Evolutionary conservation across 2,888 invertebrate species (phyloP).

Genomic region (Callyntrura guangdongensis): DNA sequence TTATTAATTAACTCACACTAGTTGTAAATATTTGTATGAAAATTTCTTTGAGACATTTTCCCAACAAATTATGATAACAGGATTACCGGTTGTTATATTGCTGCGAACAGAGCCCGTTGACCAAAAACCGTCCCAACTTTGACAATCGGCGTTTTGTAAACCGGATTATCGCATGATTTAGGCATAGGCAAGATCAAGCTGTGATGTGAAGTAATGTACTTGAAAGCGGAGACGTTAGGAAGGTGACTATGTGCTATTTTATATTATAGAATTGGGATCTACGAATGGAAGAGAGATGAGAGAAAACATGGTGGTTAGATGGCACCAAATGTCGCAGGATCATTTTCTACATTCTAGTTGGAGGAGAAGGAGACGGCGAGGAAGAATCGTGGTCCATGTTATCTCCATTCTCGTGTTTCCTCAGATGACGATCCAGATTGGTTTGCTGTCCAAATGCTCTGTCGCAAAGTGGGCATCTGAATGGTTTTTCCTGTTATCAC

Average conservation of each 20-base stretch:
- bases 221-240: conserved; percentile 27
- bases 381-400: conserved; percentile 80
- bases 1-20: not conserved
- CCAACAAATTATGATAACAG: conserved; percentile 65
- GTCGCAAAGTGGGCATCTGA: conserved; percentile 92
- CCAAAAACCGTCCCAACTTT: not conserved
- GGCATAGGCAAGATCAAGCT: conserved; percentile 48
- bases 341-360: conserved; percentile 65
- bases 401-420: conserved; percentile 97
- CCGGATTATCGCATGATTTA: not conserved
- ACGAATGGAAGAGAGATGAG: conserved; percentile 17
- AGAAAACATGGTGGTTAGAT: conserved; percentile 43
- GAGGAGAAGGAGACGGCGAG: conserved; percentile 83
- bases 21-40: conserved; percentile 6
- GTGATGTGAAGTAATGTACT: conserved; percentile 43
- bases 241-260: conserved; percentile 4
- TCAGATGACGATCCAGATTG: conserved; percentile 98
- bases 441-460: conserved; percentile 99
- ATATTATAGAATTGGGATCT: not conserved
- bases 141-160: not conserved
- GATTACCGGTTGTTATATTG: conserved; percentile 20
- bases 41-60: conserved; percentile 33
- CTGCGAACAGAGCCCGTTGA: conserved; percentile 47
- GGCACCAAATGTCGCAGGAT: conserved; percentile 63
- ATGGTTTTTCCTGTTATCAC: conserved; percentile 99